Percentiles rank a stretch among this genome's conserved stretches.
phyloP scores from a whole-genome alignment of 2,797 vertebrate species.

The Poecilia velifera region DNA sequence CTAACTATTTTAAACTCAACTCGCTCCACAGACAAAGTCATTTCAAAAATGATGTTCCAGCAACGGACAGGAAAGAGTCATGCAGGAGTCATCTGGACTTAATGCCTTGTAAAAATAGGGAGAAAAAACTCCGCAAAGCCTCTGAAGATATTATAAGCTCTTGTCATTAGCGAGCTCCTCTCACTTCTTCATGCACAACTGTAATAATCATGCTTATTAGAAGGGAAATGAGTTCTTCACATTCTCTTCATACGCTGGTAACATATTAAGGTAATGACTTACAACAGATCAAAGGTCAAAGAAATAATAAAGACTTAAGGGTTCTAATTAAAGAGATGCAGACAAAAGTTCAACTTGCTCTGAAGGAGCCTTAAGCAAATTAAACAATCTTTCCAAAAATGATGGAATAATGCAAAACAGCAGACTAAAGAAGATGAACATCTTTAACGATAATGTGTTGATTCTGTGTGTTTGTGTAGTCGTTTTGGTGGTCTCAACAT shows the following conservation, averaged over 20 bases:
- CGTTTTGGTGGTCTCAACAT: conserved; percentile 39
- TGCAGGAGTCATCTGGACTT: conserved; percentile 58
- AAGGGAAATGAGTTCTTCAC: conserved; percentile 60
- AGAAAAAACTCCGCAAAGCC: conserved; percentile 43
- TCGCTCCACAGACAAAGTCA: conserved; percentile 58
- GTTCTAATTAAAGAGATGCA: conserved; percentile 59
- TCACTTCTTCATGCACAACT: conserved; percentile 55
- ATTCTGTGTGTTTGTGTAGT: conserved; percentile 36
- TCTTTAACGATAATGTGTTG: conserved; percentile 27
- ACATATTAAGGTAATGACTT: conserved; percentile 68
- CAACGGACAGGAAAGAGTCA: conserved; percentile 58
- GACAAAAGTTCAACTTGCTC: conserved; percentile 41
- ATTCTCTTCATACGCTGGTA: conserved; percentile 50
- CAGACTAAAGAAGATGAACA: conserved; percentile 22
- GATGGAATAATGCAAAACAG: conserved; percentile 20
- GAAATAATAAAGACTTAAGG: conserved; percentile 63
- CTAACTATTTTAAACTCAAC: conserved; percentile 62
- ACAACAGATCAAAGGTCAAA: conserved; percentile 67
- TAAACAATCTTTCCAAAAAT: not conserved
- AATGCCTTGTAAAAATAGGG: conserved; percentile 48
- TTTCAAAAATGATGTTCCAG: conserved; percentile 59
- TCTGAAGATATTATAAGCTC: conserved; percentile 57
- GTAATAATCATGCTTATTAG: conserved; percentile 70
- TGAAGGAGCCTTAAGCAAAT: conserved; percentile 26
- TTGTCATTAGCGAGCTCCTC: conserved; percentile 63